phyloP scores from a whole-genome alignment of 2,797 vertebrate species.

The Yasuhikotakia modesta region DNA sequence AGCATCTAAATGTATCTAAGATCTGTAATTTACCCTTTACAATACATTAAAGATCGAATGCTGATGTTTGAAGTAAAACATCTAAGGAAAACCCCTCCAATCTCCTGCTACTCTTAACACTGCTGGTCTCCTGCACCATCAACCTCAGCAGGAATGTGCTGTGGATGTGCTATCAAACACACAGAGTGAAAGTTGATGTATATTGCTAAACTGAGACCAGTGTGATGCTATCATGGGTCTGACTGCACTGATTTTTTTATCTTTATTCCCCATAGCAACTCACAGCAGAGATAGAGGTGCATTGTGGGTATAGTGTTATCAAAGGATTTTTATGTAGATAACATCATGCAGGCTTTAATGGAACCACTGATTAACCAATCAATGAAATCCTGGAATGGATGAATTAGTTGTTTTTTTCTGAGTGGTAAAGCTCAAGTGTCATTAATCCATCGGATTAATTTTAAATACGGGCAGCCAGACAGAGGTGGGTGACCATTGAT shows the following conservation, averaged over 20 bases:
- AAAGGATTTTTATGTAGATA: slow-evolving; percentile 7
- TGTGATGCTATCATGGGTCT: slow-evolving; percentile 9
- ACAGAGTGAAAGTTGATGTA: slow-evolving; percentile 10
- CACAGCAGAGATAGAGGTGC: slow-evolving; percentile 13
- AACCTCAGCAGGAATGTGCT: background rate
- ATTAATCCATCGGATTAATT: slow-evolving; percentile 17
- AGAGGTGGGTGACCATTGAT: background rate
- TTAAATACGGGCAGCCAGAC: background rate
- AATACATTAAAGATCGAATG: slow-evolving; percentile 25
- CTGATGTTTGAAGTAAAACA: slow-evolving; percentile 9
- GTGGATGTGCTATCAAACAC: slow-evolving; percentile 14
- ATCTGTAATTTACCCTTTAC: slow-evolving; percentile 42
- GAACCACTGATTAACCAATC: slow-evolving; percentile 11
- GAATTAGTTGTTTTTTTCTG: slow-evolving; percentile 3
- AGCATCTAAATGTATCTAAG: slow-evolving; percentile 19
- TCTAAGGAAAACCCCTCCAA: background rate
- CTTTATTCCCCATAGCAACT: slow-evolving; percentile 22
- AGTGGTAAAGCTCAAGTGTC: slow-evolving; percentile 18
- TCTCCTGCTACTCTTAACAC: slow-evolving; percentile 14
- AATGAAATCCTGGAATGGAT: background rate
- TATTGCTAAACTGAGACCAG: slow-evolving; percentile 3
- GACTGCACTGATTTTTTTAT: background rate
- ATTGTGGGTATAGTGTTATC: slow-evolving; percentile 11
- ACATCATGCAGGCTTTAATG: slow-evolving; percentile 24
- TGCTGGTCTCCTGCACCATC: slow-evolving; percentile 15